A percentile compares a stretch with the other conserved stretches of the same genome.
Evolutionary conservation across 1,140 invertebrate species (phyloP).

Genomic region (Magallana angulata): DNA sequence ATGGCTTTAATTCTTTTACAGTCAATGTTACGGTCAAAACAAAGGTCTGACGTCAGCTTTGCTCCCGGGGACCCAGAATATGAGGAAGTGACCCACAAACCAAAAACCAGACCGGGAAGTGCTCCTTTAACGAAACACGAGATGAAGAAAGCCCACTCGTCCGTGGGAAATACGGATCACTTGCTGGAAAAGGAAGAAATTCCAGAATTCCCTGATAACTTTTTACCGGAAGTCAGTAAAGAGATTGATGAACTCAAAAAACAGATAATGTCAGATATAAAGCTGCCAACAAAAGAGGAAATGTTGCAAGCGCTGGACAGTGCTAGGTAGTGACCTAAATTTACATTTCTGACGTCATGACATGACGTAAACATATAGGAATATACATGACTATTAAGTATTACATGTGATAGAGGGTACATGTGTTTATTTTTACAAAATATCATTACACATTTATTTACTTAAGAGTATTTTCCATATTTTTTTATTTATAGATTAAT

Average conservation of each 20-base stretch:
- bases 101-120: slow-evolving; percentile 67
- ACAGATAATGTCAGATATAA: slow-evolving; percentile 54
- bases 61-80: slow-evolving; percentile 57
- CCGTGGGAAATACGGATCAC: slow-evolving; percentile 66
- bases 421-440: neutral
- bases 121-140: slow-evolving; percentile 68
- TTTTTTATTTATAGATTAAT: slow-evolving; percentile 13
- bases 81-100: slow-evolving; percentile 33
- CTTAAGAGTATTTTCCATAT: no score
- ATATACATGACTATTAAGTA: neutral
- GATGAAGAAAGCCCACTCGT: slow-evolving; percentile 56
- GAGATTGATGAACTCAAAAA: slow-evolving; percentile 61
- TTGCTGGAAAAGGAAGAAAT: slow-evolving; percentile 48
- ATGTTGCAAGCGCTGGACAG: slow-evolving; percentile 48
- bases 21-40: slow-evolving; percentile 68
- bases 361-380: neutral
- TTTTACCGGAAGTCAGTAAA: slow-evolving; percentile 50
- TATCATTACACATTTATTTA: no score
- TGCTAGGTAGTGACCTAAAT: neutral
- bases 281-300: slow-evolving; percentile 54
- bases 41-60: slow-evolving; percentile 68
- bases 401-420: neutral
- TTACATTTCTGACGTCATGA: no score
- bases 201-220: slow-evolving; percentile 47
- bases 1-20: slow-evolving; percentile 52